Conservation (phyloP, 2,888 invertebrate species). For the Vesta saturnalis region DNA sequence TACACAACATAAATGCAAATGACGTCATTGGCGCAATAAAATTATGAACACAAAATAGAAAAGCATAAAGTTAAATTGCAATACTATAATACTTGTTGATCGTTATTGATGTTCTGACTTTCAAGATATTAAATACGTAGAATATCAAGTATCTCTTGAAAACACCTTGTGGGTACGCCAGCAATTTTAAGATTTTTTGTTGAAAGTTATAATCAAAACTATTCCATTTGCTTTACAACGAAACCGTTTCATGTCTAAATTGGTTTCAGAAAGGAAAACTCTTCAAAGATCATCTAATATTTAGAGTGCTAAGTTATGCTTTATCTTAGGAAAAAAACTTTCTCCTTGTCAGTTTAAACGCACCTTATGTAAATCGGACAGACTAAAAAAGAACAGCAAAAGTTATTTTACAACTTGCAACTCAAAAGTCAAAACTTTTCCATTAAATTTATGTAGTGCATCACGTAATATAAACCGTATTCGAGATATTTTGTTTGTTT, state of each 20-base stretch:
- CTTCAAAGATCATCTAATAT: constrained; percentile 21
- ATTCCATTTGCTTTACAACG: neutral
- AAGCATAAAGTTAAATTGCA: too few relatives aligned
- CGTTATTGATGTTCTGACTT: too few relatives aligned
- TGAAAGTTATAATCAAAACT: neutral
- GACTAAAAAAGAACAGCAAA: constrained; percentile 23
- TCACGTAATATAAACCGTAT: constrained; percentile 26
- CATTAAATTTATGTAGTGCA: constrained; percentile 38
- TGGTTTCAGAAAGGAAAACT: constrained; percentile 11
- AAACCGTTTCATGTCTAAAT: constrained; percentile 15
- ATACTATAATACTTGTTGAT: too few relatives aligned
- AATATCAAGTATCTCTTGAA: too few relatives aligned
- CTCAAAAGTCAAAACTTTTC: constrained; percentile 37
- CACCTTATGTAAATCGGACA: constrained; percentile 33
- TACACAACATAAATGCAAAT: too few relatives aligned
- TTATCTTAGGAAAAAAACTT: constrained; percentile 29
- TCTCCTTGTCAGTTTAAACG: constrained; percentile 35
- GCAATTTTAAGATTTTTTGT: too few relatives aligned
- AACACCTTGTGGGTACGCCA: too few relatives aligned
- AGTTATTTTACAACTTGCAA: constrained; percentile 34
- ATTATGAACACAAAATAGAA: too few relatives aligned
- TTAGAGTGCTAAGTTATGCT: constrained; percentile 34
- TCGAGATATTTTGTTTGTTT: constrained; percentile 27
- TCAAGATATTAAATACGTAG: too few relatives aligned
- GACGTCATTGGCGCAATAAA: too few relatives aligned